Base-by-base conservation (phyloP, 2,797 vertebrate species). In the Xenentodon cancila region DNA sequence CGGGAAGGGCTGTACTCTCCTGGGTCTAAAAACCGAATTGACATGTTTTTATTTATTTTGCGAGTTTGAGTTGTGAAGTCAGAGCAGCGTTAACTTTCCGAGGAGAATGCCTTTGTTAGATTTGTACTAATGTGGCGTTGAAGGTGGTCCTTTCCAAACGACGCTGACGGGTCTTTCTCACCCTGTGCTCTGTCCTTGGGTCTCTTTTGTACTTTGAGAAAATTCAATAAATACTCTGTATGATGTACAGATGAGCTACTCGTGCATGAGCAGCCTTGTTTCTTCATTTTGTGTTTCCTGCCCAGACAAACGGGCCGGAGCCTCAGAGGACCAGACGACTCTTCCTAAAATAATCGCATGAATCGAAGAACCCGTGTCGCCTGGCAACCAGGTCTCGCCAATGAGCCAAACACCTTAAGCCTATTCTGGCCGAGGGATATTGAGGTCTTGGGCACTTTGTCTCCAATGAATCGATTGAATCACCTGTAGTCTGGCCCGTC, bases 181-280 rank as follows among this genome's bases (percentile, higher is more conserved):
- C 72, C 75, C 58, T 60, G 53, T 53, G 58, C 64, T 82, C 61
- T 84, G 75, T 86, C 82, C 84, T 62, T 65, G 66, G 73, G 74
- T 75, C 80, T 88, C 63, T 73, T 88, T 76, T 88, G 73, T 88
- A 86, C 84, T 86, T 84, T 86, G 74, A 84, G 65, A 65, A 86
- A 68, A 25, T 69, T 42, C 52, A 86, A 89, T 90, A 88, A 88
- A 90, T 72, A 68, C 77, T 83, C 86, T 89, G 81, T 87, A 84
- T 84, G 59, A 71, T 78, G 80, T 88, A 73, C 76, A 82, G 69
- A 79, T 72, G 68, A 63, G 53, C 2, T 46, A 59, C 19, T 2
- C 69, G 67, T 77, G 21, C 4, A 2, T 7, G 9, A 70, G 19
- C 4, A 20, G 45, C 57, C n/a, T 30, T 21, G 22, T 34, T 22